Percentiles rank a stretch among this genome's conserved stretches.
These are phyloP conservation scores for Bombyx mandarina DNA, from an alignment of 1,140 invertebrate genomes.

Conservation along the genomic window DNA sequence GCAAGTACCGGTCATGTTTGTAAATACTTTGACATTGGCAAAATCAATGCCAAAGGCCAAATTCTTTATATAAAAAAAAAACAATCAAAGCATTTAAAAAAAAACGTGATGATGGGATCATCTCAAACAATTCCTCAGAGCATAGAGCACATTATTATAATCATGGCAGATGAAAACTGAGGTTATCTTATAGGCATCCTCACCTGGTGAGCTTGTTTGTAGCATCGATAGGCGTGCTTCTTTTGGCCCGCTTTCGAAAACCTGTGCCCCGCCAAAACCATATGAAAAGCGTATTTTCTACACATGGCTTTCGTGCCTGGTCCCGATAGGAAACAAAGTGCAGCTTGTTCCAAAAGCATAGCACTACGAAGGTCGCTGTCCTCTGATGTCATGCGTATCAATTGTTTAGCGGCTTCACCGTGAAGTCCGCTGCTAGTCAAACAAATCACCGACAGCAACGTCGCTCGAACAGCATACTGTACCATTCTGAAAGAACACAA, in stretches of 20 bases:
- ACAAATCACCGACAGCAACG: constrained; percentile 89
- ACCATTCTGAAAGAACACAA: constrained; percentile 75
- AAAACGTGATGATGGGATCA: too few relatives aligned
- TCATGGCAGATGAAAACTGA: not conserved
- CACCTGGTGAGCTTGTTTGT: constrained; percentile 92
- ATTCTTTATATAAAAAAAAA: too few relatives aligned
- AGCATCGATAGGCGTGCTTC: constrained; percentile 91
- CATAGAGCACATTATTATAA: not conserved
- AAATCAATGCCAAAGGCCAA: too few relatives aligned
- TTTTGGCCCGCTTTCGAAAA: constrained; percentile 93
- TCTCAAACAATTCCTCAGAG: too few relatives aligned
- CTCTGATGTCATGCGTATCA: constrained; percentile 96
- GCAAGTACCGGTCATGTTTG: too few relatives aligned
- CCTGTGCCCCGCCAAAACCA: constrained; percentile 94
- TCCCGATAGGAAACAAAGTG: constrained; percentile 89
- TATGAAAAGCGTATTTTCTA: constrained; percentile 97
- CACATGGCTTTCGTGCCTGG: constrained; percentile 79
- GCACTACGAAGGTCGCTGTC: constrained; percentile 93
- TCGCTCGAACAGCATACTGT: constrained; percentile 91
- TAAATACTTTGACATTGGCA: too few relatives aligned
- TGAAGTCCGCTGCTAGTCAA: constrained; percentile 82
- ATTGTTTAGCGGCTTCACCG: constrained; percentile 91
- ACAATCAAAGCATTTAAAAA: too few relatives aligned
- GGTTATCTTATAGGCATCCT: not conserved
- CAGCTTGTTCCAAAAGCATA: constrained; percentile 93